Conservation (phyloP, 2,797 vertebrate genomes). For the Coracias cyanogaster region DNA sequence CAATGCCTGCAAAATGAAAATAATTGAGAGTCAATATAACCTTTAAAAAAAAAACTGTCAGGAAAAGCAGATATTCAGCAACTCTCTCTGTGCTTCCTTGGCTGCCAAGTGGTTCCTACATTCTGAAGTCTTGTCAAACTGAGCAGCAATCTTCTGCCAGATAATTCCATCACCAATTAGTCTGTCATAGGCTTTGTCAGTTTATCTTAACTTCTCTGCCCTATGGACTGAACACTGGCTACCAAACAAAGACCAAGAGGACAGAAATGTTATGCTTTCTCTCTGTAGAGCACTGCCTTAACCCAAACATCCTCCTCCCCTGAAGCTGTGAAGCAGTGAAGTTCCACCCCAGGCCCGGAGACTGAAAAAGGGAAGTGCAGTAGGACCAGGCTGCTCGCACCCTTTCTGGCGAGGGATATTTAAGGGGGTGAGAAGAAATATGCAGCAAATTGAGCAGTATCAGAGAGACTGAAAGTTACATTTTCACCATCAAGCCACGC, state of each 20-base stretch:
- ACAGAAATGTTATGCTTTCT: neutral
- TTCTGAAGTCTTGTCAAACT: neutral
- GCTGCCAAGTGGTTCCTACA: neutral
- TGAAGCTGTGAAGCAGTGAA: neutral
- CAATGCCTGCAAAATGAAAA: neutral
- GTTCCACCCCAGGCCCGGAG: neutral
- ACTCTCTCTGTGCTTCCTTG: neutral
- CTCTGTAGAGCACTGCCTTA: neutral
- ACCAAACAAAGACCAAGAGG: neutral
- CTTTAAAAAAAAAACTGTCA: neutral
- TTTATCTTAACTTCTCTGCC: constrained; percentile 8
- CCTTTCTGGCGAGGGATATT: neutral
- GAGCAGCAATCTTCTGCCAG: neutral
- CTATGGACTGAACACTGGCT: neutral
- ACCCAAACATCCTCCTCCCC: neutral
- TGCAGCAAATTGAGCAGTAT: neutral
- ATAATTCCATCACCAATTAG: constrained; percentile 18
- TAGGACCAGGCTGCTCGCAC: neutral
- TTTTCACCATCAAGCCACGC: no score
- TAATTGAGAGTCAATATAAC: neutral
- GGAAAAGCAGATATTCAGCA: neutral
- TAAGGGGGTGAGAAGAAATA: neutral
- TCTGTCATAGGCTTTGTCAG: constrained; percentile 12
- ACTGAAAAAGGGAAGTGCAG: neutral
- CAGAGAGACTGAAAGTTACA: no score